Conservation (phyloP, 2,888 invertebrate species). For the Microplitis deprimator region DNA sequence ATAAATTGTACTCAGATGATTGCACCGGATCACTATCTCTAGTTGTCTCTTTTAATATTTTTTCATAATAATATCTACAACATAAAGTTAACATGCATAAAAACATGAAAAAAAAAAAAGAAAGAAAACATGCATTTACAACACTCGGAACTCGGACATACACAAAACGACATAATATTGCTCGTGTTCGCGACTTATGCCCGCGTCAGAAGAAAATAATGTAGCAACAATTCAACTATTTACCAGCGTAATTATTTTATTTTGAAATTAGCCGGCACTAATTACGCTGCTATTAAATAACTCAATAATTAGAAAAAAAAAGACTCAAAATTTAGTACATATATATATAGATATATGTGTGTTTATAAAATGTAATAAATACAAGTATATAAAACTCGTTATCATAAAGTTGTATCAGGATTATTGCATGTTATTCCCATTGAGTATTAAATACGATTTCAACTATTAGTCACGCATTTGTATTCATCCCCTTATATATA, state of each 20-base stretch:
- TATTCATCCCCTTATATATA: constrained; percentile 32
- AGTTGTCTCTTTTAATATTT: background rate
- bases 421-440: constrained; percentile 62
- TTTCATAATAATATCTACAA: background rate
- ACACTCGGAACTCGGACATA: too few species aligned
- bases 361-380: background rate
- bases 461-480: constrained; percentile 37
- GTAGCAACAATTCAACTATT: too few species aligned
- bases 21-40: constrained; percentile 5
- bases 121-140: too few species aligned
- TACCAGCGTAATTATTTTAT: too few species aligned
- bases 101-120: constrained; percentile 8
- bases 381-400: background rate
- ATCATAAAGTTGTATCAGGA: constrained; percentile 55
- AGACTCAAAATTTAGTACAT: background rate
- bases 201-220: too few species aligned
- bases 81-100: constrained; percentile 2
- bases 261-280: background rate
- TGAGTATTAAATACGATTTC: constrained; percentile 67
- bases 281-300: background rate
- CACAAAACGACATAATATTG: too few species aligned
- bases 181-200: too few species aligned
- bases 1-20: background rate
- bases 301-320: too few species aligned
- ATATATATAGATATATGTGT: background rate